Conservation (phyloP, 2,113 vertebrate species). For the Myotis davidii region DNA sequence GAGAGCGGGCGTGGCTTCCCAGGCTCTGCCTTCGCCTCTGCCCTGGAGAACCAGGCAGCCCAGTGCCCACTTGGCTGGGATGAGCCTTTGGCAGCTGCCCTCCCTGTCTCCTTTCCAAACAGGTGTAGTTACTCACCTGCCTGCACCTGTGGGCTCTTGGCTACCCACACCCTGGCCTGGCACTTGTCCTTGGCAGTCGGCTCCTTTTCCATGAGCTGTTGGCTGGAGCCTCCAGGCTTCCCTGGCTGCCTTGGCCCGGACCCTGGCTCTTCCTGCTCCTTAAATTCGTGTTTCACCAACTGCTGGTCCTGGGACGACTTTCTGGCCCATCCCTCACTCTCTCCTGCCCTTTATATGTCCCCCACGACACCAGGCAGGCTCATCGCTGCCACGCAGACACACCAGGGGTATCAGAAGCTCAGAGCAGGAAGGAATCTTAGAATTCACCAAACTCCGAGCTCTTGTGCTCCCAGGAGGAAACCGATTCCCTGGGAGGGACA, state of each 20-base stretch:
- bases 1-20: neutral
- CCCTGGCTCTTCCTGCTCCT: neutral
- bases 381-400: neutral
- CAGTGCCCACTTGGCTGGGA: neutral
- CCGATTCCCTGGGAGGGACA: neutral
- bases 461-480: neutral
- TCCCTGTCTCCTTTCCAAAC: conserved; percentile 49
- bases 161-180: conserved; percentile 58
- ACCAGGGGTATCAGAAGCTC: neutral
- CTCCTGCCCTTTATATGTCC: neutral
- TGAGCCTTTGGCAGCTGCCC: conserved; percentile 7
- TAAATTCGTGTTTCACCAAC: neutral
- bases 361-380: neutral
- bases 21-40: conserved; percentile 1
- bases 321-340: neutral
- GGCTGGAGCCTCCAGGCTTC: neutral
- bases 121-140: conserved; percentile 66
- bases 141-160: conserved; percentile 63
- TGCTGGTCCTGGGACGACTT: neutral
- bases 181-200: conserved; percentile 40
- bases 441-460: neutral
- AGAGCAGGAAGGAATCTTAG: neutral
- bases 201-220: neutral
- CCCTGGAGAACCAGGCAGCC: neutral
- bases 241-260: neutral